Conservation (phyloP, 2,888 invertebrate genomes). For the Hydrotaea cyrtoneurina region DNA sequence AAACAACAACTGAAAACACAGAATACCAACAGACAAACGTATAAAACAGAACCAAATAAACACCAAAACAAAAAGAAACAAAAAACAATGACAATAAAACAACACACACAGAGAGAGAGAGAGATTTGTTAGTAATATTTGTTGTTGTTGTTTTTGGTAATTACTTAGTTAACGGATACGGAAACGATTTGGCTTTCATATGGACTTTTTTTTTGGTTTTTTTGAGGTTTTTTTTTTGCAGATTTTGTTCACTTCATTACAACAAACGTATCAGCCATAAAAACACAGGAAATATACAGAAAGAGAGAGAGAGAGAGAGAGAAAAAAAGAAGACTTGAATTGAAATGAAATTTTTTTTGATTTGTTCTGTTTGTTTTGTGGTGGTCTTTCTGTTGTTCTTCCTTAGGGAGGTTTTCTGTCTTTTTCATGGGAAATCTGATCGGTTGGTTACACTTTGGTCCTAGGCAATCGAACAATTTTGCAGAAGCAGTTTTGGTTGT, state of each 20-base stretch:
- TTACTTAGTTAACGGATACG: conserved; percentile 63
- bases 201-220: not conserved
- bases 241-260: conserved; percentile 10
- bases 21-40: conserved; percentile 31
- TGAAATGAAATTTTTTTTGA: conserved; percentile 29
- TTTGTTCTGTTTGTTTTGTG: conserved; percentile 42
- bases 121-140: conserved; percentile 64
- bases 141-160: conserved; percentile 48
- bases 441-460: too few relatives aligned
- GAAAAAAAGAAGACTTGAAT: conserved; percentile 38
- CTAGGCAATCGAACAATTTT: too few relatives aligned
- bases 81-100: conserved; percentile 61
- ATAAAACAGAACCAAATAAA: conserved; percentile 4
- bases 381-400: conserved; percentile 37
- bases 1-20: conserved; percentile 26
- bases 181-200: conserved; percentile 8
- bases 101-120: conserved; percentile 65
- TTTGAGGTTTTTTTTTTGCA: not conserved
- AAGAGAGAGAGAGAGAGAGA: conserved; percentile 37
- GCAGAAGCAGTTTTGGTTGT: too few relatives aligned
- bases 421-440: conserved; percentile 55
- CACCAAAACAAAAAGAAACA: not conserved
- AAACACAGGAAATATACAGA: not conserved
- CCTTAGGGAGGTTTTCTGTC: conserved; percentile 37
- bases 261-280: not conserved